Evolutionary conservation across 2,888 invertebrate species (phyloP), one percentile per base, ranked within the genome.

Genomic region (Xylota sylvarum): DNA sequence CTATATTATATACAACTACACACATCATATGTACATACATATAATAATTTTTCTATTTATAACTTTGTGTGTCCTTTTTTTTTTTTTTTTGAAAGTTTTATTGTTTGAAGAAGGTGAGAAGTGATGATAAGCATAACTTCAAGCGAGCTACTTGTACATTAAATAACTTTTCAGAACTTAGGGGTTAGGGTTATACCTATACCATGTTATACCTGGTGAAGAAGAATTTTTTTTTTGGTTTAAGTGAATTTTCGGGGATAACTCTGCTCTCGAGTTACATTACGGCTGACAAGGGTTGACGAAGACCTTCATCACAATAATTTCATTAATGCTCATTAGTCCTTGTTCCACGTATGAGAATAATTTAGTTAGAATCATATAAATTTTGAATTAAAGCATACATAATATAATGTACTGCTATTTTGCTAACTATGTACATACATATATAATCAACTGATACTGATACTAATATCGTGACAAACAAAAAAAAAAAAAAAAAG

Each of bases 251-350:
- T 55, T 52, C 55, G 35, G 37, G 40, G 65, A 56, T 76, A 65
- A 65, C 35, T 55, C 48, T 46, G 35, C 43, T 30, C 64, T 52
- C 43, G 55, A 55, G 64, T 46, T 64, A 55, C 64, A 74, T 74
- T 74, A 74, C n/a, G 52, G 76, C 35, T 76, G 76, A 76, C 65
- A 76, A 65, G 65, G 76, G 76, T 76, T 76, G 76, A 76, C 65
- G 56, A 76, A 14, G 27, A 76, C 76, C 65, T 46, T 56, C 65
- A 48, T 76, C 76, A 76, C 35, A 64, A 40, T 65, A 65, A 65
- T 76, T 76, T 76, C 56, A 76, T 65, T 76, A 76, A 65, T 56
- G 35, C 23, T 74, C 55, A 62, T 65, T 65, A 76, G 65, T 76
- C 50, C 52, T 35, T 76, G 64, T 27, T 56, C 9, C 76, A 65